phyloP scores from a whole-genome alignment of 1,140 invertebrate species.

The Propsilocerus akamusi region DNA sequence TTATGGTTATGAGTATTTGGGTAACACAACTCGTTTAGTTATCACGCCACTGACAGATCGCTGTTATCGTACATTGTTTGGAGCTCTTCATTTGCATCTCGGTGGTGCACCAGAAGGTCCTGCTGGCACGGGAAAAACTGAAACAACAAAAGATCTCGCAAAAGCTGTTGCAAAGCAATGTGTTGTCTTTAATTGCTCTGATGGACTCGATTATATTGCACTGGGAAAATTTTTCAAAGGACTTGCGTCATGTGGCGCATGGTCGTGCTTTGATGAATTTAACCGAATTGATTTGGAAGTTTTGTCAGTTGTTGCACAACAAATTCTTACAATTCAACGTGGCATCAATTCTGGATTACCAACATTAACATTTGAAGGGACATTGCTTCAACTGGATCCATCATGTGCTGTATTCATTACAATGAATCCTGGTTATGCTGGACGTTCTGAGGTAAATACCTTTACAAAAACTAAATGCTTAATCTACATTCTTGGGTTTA shows the following conservation, averaged over 20 bases:
- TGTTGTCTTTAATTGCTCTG: conserved; percentile 92
- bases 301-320: conserved; percentile 80
- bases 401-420: conserved; percentile 90
- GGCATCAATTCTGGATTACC: conserved; percentile 57
- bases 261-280: conserved; percentile 97
- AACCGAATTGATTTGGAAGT: conserved; percentile 72
- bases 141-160: conserved; percentile 90
- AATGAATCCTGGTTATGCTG: conserved; percentile 91
- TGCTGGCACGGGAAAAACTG: conserved; percentile 89
- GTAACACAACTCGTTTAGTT: conserved; percentile 72
- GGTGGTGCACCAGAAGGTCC: conserved; percentile 87
- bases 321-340: conserved; percentile 63
- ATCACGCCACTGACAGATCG: conserved; percentile 82
- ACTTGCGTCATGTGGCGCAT: conserved; percentile 83
- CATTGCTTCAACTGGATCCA: conserved; percentile 68
- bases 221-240: conserved; percentile 96
- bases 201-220: conserved; percentile 80
- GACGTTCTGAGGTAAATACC: conserved; percentile 77
- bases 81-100: conserved; percentile 68
- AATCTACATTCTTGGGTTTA: no score
- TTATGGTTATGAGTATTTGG: conserved; percentile 93
- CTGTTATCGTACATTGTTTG: conserved; percentile 84
- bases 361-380: conserved; percentile 75
- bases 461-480: no score
- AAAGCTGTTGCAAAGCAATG: conserved; percentile 93